Conservation (phyloP, 2,888 invertebrate genomes). For the Troides aeacus region DNA sequence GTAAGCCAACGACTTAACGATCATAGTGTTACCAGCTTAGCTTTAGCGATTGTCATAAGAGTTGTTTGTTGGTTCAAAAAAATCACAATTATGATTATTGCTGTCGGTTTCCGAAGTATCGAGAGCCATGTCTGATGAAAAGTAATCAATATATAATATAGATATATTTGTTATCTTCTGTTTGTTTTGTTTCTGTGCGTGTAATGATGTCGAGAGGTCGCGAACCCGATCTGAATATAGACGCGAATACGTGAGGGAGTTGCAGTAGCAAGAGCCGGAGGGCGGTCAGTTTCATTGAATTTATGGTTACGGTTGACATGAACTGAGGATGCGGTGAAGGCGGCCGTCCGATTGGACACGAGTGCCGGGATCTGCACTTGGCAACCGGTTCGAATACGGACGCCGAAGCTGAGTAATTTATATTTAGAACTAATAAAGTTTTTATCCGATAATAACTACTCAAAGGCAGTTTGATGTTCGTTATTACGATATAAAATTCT, state of each 20-base stretch:
- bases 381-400: conserved; percentile 5
- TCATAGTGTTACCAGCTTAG: too few species aligned
- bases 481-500: neutral
- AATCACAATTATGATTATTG: too few species aligned
- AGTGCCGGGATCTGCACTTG: conserved; percentile 17
- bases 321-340: conserved; percentile 43
- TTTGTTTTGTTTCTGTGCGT: neutral
- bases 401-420: conserved; percentile 10
- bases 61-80: too few species aligned
- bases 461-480: neutral
- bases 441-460: neutral
- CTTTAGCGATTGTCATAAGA: too few species aligned
- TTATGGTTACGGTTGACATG: conserved; percentile 55
- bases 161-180: too few species aligned
- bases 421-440: conserved; percentile 1
- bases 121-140: too few species aligned
- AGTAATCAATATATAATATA: too few species aligned
- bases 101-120: too few species aligned
- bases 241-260: neutral
- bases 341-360: conserved; percentile 32
- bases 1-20: too few species aligned
- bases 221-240: neutral
- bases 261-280: conserved; percentile 11
- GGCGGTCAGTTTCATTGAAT: conserved; percentile 36
- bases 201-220: neutral